Percentiles rank a stretch among this genome's conserved stretches.
phyloP scores from a whole-genome alignment of 92 coral and sea anemone species.

The Phenganax marumi region DNA sequence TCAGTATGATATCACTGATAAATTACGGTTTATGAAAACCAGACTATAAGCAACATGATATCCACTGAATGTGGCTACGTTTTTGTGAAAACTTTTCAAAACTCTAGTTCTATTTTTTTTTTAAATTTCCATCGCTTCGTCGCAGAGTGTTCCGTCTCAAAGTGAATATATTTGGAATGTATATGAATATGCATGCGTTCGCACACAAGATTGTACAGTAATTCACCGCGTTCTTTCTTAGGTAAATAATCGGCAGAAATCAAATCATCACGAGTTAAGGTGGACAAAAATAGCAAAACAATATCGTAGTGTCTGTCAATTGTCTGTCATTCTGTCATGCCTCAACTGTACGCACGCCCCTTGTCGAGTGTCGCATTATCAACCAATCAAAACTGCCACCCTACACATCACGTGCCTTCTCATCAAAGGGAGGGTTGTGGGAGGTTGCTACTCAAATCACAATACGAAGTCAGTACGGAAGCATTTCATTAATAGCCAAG shows the following conservation, averaged over 20 bases:
- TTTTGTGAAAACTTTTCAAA: too few species aligned
- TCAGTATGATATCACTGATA: too few species aligned
- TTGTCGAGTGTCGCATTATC: neutral
- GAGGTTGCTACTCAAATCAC: slow-evolving; percentile 4
- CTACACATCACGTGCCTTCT: slow-evolving; percentile 23
- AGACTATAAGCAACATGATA: too few species aligned
- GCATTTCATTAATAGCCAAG: neutral
- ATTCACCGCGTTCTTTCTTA: too few species aligned
- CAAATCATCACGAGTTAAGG: slow-evolving; percentile 67
- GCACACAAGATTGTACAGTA: too few species aligned
- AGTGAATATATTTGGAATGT: too few species aligned
- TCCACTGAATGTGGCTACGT: too few species aligned
- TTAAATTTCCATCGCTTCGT: too few species aligned
- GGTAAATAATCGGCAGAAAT: slow-evolving; percentile 57
- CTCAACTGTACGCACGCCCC: neutral
- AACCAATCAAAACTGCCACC: slow-evolving; percentile 36
- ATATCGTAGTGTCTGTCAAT: neutral
- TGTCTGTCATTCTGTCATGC: slow-evolving; percentile 2
- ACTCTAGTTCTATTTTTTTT: too few species aligned
- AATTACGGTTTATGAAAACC: too few species aligned
- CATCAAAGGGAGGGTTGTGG: neutral
- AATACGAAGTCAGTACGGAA: slow-evolving; percentile 3
- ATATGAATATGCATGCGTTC: too few species aligned
- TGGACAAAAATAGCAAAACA: slow-evolving; percentile 44
- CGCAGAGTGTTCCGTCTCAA: too few species aligned